phyloP scores from a whole-genome alignment of 1,140 invertebrate species.

The Anadara kagoshimensis region DNA sequence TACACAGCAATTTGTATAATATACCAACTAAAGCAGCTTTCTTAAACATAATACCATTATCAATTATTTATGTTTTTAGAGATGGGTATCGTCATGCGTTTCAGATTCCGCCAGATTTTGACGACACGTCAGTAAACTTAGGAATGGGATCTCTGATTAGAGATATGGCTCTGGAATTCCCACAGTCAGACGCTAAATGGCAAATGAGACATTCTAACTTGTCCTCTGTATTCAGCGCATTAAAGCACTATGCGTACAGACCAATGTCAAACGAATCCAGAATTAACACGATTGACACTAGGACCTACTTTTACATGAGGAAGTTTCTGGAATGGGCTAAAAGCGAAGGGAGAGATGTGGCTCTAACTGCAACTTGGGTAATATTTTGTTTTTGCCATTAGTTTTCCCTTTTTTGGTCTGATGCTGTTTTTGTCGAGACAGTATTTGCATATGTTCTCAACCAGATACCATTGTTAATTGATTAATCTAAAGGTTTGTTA shows the following conservation, averaged over 20 bases:
- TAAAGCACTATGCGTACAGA: constrained; percentile 58
- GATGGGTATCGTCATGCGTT: constrained; percentile 48
- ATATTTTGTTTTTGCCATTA: background rate
- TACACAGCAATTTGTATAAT: too few relatives aligned
- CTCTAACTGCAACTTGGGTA: constrained; percentile 61
- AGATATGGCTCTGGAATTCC: constrained; percentile 39
- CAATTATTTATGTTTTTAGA: constrained; percentile 27
- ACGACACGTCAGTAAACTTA: constrained; percentile 62
- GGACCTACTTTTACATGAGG: constrained; percentile 59
- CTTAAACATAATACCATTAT: too few relatives aligned
- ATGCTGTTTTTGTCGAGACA: too few relatives aligned
- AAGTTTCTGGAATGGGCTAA: constrained; percentile 48
- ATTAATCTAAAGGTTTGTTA: too few relatives aligned
- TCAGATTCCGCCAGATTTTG: constrained; percentile 62
- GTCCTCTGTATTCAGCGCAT: constrained; percentile 46
- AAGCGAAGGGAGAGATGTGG: constrained; percentile 40
- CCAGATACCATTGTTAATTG: too few relatives aligned
- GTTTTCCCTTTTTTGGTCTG: too few relatives aligned
- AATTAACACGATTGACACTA: constrained; percentile 54
- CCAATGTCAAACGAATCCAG: constrained; percentile 44
- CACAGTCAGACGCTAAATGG: constrained; percentile 48
- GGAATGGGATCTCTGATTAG: constrained; percentile 52
- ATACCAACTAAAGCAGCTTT: too few relatives aligned
- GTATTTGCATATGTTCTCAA: too few relatives aligned
- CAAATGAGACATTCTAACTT: constrained; percentile 50